A percentile compares a stretch with the other conserved stretches of the same genome.
These are phyloP conservation scores for Maniola hyperantus DNA, from an alignment of 2,888 invertebrate genomes.

Conservation along the genomic window DNA sequence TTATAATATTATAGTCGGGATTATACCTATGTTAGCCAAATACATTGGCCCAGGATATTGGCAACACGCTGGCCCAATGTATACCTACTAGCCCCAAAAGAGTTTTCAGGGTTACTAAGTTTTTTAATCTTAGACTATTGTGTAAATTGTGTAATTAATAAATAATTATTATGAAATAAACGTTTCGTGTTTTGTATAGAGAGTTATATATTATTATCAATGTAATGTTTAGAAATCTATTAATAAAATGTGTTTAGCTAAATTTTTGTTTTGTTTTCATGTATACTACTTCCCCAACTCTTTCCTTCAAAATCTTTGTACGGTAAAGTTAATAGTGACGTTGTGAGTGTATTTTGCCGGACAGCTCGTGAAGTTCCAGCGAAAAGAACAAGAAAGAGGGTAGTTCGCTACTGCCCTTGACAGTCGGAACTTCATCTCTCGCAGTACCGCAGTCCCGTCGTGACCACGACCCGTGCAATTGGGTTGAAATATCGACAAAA, in stretches of 20 bases:
- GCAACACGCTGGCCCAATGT: not conserved
- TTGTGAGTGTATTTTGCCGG: too few species aligned
- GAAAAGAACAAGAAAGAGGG: too few species aligned
- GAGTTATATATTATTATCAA: slow-evolving; percentile 64
- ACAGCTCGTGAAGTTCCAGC: too few species aligned
- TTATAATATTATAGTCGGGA: too few species aligned
- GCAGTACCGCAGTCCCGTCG: too few species aligned
- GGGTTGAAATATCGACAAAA: too few species aligned
- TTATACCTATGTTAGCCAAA: too few species aligned
- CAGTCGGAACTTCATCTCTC: too few species aligned
- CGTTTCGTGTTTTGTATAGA: slow-evolving; percentile 72
- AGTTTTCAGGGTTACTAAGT: slow-evolving; percentile 12
- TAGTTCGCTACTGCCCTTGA: too few species aligned
- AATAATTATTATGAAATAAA: slow-evolving; percentile 39
- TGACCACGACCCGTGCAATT: too few species aligned
- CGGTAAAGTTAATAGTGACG: too few species aligned
- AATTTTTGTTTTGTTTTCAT: slow-evolving; percentile 23
- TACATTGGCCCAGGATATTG: not conserved
- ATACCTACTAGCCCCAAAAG: not conserved
- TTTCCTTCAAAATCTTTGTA: not conserved
- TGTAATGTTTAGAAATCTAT: slow-evolving; percentile 70
- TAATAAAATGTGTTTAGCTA: slow-evolving; percentile 67
- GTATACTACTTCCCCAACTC: not conserved
- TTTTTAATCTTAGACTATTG: slow-evolving; percentile 24
- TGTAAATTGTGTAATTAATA: slow-evolving; percentile 47